Percentiles rank a stretch among this genome's conserved stretches.
These are phyloP conservation scores for Chrysomela aeneicollis DNA, from an alignment of 2,888 invertebrate species.

Conservation along the genomic window DNA sequence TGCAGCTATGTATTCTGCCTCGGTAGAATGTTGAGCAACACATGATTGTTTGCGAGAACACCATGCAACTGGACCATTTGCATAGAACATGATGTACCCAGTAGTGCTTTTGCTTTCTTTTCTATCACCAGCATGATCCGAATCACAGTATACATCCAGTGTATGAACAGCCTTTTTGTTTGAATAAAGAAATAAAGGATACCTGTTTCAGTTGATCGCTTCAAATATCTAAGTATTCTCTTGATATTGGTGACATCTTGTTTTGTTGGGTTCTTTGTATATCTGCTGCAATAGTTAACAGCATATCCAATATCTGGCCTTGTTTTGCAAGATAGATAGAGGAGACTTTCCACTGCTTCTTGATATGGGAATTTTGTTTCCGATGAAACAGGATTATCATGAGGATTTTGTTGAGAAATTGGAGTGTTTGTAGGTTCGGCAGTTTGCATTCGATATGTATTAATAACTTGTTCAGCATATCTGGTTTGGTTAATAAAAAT, in stretches of 20 bases:
- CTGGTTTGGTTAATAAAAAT: not conserved
- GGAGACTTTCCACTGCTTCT: slow-evolving; percentile 23
- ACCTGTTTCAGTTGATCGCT: not conserved
- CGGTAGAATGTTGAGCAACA: too few relatives aligned
- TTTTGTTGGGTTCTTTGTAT: slow-evolving; percentile 15
- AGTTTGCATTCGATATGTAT: not conserved
- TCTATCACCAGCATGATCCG: slow-evolving; percentile 1
- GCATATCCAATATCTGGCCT: slow-evolving; percentile 23
- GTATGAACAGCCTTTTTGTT: too few relatives aligned
- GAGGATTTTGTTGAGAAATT: not conserved
- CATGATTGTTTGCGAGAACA: too few relatives aligned
- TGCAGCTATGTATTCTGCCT: too few relatives aligned
- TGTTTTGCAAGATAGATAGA: slow-evolving; percentile 24
- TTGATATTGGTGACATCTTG: slow-evolving; percentile 21
- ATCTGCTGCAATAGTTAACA: too few relatives aligned
- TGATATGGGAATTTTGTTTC: slow-evolving; percentile 25
- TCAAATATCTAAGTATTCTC: slow-evolving; percentile 17
- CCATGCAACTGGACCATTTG: too few relatives aligned
- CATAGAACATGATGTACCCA: slow-evolving; percentile 6
- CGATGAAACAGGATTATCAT: slow-evolving; percentile 9
- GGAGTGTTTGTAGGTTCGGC: slow-evolving; percentile 10
- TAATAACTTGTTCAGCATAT: slow-evolving; percentile 8
- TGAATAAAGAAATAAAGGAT: too few relatives aligned
- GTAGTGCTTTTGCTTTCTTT: not conserved
- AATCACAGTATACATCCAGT: slow-evolving; percentile 9